Percentiles rank a stretch among this genome's conserved stretches.
Conservation (phyloP, 1,140 invertebrate genomes). For the Lepidurus arcticus region DNA sequence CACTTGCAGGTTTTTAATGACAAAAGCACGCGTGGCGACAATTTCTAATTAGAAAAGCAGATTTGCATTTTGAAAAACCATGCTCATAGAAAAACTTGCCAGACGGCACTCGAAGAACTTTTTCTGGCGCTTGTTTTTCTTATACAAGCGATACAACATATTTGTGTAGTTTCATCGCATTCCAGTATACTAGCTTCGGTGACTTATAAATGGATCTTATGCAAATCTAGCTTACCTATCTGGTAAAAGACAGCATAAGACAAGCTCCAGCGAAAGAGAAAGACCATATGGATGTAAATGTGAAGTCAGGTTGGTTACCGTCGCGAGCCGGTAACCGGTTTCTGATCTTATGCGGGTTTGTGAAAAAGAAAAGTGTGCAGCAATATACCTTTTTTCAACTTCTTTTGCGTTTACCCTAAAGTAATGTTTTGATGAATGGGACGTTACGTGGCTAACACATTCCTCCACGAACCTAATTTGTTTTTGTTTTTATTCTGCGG, state of each 20-base stretch:
- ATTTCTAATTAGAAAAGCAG: background rate
- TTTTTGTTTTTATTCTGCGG: background rate
- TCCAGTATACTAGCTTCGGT: background rate
- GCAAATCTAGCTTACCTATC: background rate
- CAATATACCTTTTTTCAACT: background rate
- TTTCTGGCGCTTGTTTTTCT: background rate
- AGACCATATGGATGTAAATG: background rate
- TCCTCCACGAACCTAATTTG: background rate
- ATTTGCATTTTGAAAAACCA: background rate
- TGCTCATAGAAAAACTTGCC: background rate
- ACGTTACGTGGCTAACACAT: background rate
- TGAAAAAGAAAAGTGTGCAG: background rate
- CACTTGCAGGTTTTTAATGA: background rate
- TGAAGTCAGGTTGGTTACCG: background rate
- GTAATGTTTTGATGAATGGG: constrained; percentile 13
- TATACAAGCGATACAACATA: background rate
- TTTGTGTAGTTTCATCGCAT: background rate
- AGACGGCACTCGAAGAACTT: background rate
- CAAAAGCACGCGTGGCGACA: background rate
- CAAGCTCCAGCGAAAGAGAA: background rate
- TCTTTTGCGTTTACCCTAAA: background rate
- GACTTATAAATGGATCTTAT: background rate
- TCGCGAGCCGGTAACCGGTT: background rate
- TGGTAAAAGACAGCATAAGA: background rate
- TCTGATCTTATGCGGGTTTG: background rate